Percentiles rank a stretch among this genome's conserved stretches.
phyloP scores from a whole-genome alignment of 1,140 invertebrate species.

The Centruroides sculpturatus region DNA sequence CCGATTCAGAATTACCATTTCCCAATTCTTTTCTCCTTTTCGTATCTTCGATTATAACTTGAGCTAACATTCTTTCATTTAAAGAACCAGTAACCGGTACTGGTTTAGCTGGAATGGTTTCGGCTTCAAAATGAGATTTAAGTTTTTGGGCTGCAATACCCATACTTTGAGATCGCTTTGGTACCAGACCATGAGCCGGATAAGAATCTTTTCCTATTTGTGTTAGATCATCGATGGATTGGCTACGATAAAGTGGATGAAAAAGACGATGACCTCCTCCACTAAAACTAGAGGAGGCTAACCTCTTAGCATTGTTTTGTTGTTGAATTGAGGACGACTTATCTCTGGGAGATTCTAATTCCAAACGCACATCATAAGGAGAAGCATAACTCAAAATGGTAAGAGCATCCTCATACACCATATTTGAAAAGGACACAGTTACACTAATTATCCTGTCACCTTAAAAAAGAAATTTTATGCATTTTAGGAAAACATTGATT shows the following conservation, averaged over 20 bases:
- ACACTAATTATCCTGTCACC: conserved; percentile 74
- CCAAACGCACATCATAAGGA: conserved; percentile 67
- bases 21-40: not conserved
- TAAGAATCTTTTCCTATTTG: conserved; percentile 8
- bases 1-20: not conserved
- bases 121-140: conserved; percentile 1
- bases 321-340: not conserved
- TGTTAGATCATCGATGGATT: conserved; percentile 46
- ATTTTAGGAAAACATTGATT: conserved; percentile 18
- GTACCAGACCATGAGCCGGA: conserved; percentile 1
- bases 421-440: conserved; percentile 70
- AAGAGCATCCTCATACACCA: conserved; percentile 78
- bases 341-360: conserved; percentile 37
- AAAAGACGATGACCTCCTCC: conserved; percentile 27
- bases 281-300: conserved; percentile 7
- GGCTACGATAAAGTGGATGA: conserved; percentile 50
- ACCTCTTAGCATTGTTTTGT: not conserved
- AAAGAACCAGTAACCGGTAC: conserved; percentile 8
- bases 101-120: not conserved
- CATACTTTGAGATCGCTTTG: conserved; percentile 3
- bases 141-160: conserved; percentile 4
- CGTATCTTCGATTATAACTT: conserved; percentile 8
- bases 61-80: conserved; percentile 14
- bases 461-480: conserved; percentile 26
- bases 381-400: conserved; percentile 79